Conservation (phyloP, 2,888 invertebrate genomes). For the Eristalis tenax region DNA sequence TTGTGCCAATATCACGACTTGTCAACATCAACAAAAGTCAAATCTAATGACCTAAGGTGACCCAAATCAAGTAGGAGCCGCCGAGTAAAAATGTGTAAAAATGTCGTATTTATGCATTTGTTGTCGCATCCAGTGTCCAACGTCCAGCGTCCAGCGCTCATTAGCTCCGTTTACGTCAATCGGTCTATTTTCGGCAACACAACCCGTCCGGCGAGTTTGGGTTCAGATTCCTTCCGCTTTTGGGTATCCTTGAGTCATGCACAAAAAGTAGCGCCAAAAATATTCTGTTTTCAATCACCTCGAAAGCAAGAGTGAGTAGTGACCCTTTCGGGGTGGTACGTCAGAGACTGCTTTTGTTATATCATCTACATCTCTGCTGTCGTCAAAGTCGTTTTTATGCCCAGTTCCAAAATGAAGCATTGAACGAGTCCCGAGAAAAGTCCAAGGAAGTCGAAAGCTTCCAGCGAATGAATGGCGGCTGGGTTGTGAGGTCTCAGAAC, state of each 20-base stretch:
- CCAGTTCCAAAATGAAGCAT: neutral
- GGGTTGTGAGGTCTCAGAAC: neutral
- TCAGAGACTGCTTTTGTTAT: slow-evolving; percentile 26
- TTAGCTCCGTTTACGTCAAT: neutral
- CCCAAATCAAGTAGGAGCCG: neutral
- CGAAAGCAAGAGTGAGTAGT: neutral
- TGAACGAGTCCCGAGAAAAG: neutral
- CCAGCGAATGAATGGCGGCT: neutral
- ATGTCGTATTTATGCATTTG: neutral
- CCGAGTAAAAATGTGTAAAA: neutral
- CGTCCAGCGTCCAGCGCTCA: neutral
- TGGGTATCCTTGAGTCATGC: slow-evolving; percentile 5
- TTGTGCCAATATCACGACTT: neutral
- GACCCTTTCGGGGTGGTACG: neutral
- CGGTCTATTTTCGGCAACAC: neutral
- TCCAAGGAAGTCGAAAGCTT: neutral
- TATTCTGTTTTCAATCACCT: neutral
- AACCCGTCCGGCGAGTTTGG: neutral
- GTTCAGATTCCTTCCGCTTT: slow-evolving; percentile 31
- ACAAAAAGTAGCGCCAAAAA: neutral
- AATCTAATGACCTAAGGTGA: neutral
- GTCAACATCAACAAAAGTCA: neutral
- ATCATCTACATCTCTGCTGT: neutral
- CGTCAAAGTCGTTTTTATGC: neutral
- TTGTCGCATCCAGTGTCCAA: neutral